These are phyloP conservation scores for Hirtodrosophila alboralis DNA, from an alignment of 2,888 invertebrate species.

Conservation along the genomic window DNA sequence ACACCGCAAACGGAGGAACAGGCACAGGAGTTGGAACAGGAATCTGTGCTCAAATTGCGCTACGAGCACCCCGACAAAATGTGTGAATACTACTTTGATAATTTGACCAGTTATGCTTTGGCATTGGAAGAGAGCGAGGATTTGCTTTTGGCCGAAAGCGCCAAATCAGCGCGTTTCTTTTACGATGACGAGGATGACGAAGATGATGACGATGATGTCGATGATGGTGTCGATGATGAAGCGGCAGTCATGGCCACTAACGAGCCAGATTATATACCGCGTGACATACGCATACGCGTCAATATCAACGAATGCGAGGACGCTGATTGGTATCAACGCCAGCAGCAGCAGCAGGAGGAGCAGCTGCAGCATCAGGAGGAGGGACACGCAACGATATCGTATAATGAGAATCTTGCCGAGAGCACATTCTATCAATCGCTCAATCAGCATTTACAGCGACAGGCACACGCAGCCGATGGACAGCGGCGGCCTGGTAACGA, in stretches of 20 bases:
- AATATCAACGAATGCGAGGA: slow-evolving; percentile 74
- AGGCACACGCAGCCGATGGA: slow-evolving; percentile 50
- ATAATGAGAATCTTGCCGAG: slow-evolving; percentile 79
- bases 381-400: slow-evolving; percentile 42
- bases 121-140: slow-evolving; percentile 68
- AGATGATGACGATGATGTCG: slow-evolving; percentile 19
- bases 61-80: slow-evolving; percentile 82
- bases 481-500: slow-evolving; percentile 20
- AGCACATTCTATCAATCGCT: slow-evolving; percentile 82
- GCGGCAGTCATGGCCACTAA: slow-evolving; percentile 15
- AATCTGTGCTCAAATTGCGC: slow-evolving; percentile 55
- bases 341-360: slow-evolving; percentile 28
- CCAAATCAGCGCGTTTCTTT: slow-evolving; percentile 58
- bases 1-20: slow-evolving; percentile 1
- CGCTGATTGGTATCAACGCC: slow-evolving; percentile 64
- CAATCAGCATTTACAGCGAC: slow-evolving; percentile 76
- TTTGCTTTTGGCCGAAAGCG: slow-evolving; percentile 69
- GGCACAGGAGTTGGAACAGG: background rate
- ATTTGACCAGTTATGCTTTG: slow-evolving; percentile 64
- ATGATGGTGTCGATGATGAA: slow-evolving; percentile 11
- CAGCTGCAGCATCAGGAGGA: slow-evolving; percentile 12
- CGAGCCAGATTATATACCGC: slow-evolving; percentile 60
- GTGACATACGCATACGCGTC: slow-evolving; percentile 75
- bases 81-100: slow-evolving; percentile 81
- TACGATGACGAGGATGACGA: slow-evolving; percentile 47